Conservation (phyloP, 2,888 invertebrate genomes). For the Acleris cristana region DNA sequence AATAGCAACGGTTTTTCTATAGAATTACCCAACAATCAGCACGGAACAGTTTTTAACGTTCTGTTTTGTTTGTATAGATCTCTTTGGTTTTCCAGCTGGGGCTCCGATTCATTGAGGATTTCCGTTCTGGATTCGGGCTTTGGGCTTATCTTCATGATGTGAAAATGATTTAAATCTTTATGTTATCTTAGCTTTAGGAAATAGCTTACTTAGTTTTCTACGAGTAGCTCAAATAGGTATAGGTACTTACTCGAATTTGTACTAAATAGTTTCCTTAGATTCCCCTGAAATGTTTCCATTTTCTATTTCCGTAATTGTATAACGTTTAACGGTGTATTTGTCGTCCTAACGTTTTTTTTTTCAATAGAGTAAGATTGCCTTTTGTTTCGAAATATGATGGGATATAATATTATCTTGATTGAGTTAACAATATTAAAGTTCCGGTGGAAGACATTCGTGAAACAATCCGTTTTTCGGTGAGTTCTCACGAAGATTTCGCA, state of each 20-base stretch:
- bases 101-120: constrained; percentile 26
- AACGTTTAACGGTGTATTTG: neutral
- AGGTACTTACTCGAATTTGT: no score
- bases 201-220: no score
- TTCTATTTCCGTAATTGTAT: neutral
- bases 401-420: neutral
- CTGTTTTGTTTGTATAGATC: constrained; percentile 23
- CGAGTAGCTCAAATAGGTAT: no score
- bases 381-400: constrained; percentile 23
- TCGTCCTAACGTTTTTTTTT: neutral
- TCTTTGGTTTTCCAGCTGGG: constrained; percentile 26
- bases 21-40: constrained; percentile 40
- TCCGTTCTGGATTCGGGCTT: constrained; percentile 13
- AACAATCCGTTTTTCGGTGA: constrained; percentile 14
- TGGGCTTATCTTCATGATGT: no score
- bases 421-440: constrained; percentile 25
- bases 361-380: neutral
- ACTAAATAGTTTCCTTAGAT: no score
- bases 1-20: constrained; percentile 18
- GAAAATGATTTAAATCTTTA: no score
- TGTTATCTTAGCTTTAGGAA: no score
- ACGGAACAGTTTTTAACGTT: constrained; percentile 38
- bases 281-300: no score
- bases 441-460: constrained; percentile 11
- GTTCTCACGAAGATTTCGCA: constrained; percentile 30